These are phyloP conservation scores for Pseudopodoces humilis DNA, from an alignment of 2,113 vertebrate genomes.

Conservation along the genomic window DNA sequence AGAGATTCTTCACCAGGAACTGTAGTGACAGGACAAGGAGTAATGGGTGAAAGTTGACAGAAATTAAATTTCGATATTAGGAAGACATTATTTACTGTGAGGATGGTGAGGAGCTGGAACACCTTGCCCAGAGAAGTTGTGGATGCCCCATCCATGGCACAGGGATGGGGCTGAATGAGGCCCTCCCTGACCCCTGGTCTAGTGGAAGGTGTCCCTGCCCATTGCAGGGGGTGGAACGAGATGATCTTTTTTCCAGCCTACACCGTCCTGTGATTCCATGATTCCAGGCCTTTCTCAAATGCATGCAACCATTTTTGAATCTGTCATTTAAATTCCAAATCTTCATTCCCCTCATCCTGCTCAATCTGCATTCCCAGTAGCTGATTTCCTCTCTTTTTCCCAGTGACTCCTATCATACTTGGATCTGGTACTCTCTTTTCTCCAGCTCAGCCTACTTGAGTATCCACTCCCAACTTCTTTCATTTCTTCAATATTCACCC, in stretches of 20 bases:
- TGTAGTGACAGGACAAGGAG: not conserved
- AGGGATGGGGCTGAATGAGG: not conserved
- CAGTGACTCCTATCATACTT: not conserved
- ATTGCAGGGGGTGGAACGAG: not conserved
- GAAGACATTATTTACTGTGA: not conserved
- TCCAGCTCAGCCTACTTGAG: not conserved
- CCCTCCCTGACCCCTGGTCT: not conserved
- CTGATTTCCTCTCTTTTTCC: not conserved
- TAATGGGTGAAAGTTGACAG: not conserved
- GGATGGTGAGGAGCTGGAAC: not conserved
- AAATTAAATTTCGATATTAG: not conserved
- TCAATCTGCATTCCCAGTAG: not conserved
- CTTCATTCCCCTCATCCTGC: not conserved
- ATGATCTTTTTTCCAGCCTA: not conserved
- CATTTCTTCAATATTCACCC: not conserved
- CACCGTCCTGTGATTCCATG: accelerated
- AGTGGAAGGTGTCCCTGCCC: not conserved
- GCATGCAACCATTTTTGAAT: not conserved
- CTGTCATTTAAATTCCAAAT: not conserved
- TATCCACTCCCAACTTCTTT: not conserved
- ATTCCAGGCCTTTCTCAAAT: not conserved
- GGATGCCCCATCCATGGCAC: not conserved
- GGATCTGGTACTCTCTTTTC: not conserved
- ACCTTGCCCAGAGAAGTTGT: not conserved
- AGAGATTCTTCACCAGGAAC: not conserved